Base-by-base conservation (phyloP, 2,888 invertebrate genomes). In the Mechanitis messenoides region DNA sequence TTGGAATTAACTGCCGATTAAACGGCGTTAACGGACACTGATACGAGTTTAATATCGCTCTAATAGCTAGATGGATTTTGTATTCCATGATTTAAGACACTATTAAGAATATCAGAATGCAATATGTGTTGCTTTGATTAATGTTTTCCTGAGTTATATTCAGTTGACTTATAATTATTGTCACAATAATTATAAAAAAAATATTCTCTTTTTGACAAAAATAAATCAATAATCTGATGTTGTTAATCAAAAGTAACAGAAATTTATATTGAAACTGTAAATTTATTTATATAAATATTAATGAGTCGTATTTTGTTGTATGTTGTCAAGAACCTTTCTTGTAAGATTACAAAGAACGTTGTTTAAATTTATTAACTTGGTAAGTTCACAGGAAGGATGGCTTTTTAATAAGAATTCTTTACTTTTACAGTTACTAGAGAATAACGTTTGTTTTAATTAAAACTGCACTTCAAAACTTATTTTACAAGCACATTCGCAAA, bases 1-100 rank as follows among this genome's bases (percentile, higher is more conserved):
- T 73, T 76, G 73, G 75, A 78, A 78, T 84, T 77, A 73, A 78
- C 76, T 75, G 67, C 75, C 76, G 71, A 80, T 83, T 83, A 83
- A 76, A 67, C 64, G 68, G 69, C 69, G 71, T 70, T 73, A 71
- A 69, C 69, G 66, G 61, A 67, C 67, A 67, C 61, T 63, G 64
- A 71, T 72, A 62, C 64, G 61, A 69, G 65, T 66, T 66, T 64
- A 64, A 62, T 66, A 61, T 70, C 65, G 64, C 64, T 62, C 63
- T 68, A 66, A 67, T 68, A 68, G 65, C 61, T 61, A 64, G 68
- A 68, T 65, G 59, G 63, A 67, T 64, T 60, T 64, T 59, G 62
- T 58, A 67, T 61, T 64, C 60, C 31, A 58, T 65, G 63, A 63
- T 67, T 65, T 67, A 65, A 61, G 54, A 54, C 35, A 50, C 59